Evolutionary conservation across 2,113 vertebrate genomes (phyloP).

Genomic region (Delphinapterus leucas): DNA sequence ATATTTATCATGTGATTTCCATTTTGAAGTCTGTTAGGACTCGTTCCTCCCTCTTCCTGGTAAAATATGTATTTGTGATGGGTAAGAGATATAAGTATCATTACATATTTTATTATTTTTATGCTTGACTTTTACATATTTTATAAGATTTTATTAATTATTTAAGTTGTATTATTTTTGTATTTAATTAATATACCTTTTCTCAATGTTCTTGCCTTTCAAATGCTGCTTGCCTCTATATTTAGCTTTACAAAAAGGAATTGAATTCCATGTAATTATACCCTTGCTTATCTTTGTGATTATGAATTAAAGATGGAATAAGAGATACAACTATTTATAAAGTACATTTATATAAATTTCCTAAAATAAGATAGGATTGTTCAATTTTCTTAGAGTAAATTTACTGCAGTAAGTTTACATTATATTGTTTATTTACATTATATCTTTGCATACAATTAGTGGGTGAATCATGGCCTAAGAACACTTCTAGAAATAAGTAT

Average conservation of each 20-base stretch:
- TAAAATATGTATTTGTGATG: neutral
- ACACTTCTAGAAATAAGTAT: conserved; percentile 60
- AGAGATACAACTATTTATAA: neutral
- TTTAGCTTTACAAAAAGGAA: conserved; percentile 28
- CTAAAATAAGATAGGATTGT: neutral
- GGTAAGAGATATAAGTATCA: neutral
- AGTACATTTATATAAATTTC: neutral
- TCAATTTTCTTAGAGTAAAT: conserved; percentile 44
- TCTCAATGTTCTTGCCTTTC: neutral
- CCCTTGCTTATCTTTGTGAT: neutral
- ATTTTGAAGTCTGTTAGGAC: neutral
- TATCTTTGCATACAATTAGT: conserved; percentile 23
- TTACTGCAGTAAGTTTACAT: conserved; percentile 48
- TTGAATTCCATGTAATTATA: neutral
- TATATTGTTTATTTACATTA: conserved; percentile 50
- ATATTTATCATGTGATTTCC: neutral
- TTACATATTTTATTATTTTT: neutral
- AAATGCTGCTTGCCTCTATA: neutral
- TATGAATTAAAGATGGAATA: neutral
- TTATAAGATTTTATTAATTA: neutral
- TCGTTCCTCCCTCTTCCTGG: neutral
- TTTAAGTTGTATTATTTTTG: neutral
- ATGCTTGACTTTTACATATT: neutral
- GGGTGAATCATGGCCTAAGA: conserved; percentile 36
- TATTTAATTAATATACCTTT: neutral